A percentile compares a stretch with the other conserved stretches of the same genome.
Conservation (phyloP, 2,113 vertebrate genomes). For the Passerina amoena region DNA sequence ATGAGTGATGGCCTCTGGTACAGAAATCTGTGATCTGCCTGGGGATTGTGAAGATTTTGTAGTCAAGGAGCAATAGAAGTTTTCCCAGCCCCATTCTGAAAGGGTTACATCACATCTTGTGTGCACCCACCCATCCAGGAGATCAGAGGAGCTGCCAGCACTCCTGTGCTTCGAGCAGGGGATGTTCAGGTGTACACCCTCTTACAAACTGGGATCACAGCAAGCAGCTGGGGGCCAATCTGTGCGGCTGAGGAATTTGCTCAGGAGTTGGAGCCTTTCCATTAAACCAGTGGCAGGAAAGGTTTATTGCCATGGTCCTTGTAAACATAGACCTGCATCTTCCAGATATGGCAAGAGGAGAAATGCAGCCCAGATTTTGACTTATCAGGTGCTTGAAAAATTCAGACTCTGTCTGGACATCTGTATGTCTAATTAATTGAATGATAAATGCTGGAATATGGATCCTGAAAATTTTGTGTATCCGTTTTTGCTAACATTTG, state of each 20-base stretch:
- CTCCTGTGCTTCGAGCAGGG: not conserved
- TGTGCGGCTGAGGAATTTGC: not conserved
- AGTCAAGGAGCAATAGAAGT: not conserved
- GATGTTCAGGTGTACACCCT: not conserved
- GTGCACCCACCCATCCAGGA: not conserved
- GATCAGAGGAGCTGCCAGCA: not conserved
- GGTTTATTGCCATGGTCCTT: not conserved
- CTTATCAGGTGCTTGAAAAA: not conserved
- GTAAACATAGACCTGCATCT: not conserved
- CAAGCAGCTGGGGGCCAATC: not conserved
- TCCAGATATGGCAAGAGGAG: not conserved
- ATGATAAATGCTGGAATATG: not conserved
- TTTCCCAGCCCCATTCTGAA: not conserved
- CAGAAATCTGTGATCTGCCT: not conserved
- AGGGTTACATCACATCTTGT: not conserved
- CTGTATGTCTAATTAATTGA: not conserved
- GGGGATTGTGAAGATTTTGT: not conserved
- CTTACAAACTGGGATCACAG: not conserved
- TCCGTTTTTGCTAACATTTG: not conserved
- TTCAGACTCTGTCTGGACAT: not conserved
- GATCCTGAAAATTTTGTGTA: not conserved
- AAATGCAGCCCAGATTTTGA: not conserved
- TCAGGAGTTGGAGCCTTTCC: not conserved
- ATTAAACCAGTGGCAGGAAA: not conserved
- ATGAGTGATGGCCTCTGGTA: not conserved